phyloP scores from a whole-genome alignment of 53 echinoderm and acorn worm genomes.

The Patiria pectinifera region DNA sequence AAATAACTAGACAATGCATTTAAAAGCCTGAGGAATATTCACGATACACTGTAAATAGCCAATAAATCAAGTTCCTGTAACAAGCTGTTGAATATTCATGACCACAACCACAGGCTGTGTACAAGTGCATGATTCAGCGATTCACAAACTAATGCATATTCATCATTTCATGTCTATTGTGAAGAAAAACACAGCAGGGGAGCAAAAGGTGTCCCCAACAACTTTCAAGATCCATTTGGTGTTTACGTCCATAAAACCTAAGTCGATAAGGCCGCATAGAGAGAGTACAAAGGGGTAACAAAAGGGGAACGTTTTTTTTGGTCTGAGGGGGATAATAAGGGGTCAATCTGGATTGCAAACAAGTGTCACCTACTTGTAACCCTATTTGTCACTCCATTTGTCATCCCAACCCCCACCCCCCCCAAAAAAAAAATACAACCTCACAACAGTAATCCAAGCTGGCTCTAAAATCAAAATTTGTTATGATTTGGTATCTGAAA shows the following conservation, averaged over 20 bases:
- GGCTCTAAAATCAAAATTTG: neutral
- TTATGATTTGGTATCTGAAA: neutral
- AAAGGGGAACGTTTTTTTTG: too few species aligned
- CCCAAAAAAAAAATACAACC: neutral
- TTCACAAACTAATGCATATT: neutral
- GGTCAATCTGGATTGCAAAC: neutral
- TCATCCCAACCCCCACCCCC: neutral
- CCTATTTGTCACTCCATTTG: too few species aligned
- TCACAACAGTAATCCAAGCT: neutral
- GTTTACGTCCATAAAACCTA: too few species aligned
- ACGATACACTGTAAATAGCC: too few species aligned
- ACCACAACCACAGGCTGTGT: neutral
- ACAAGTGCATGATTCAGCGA: neutral
- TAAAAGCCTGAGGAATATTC: too few species aligned
- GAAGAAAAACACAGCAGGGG: neutral
- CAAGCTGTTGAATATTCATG: neutral
- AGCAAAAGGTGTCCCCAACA: neutral
- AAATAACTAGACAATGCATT: too few species aligned
- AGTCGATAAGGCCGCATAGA: too few species aligned
- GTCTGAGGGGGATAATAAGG: neutral
- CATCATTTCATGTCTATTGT: neutral
- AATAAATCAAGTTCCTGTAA: neutral
- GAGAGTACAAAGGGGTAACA: too few species aligned
- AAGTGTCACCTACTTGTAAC: neutral
- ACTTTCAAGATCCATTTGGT: neutral